phyloP scores from a whole-genome alignment of 2,888 invertebrate species.

The Coelinius sp. region DNA sequence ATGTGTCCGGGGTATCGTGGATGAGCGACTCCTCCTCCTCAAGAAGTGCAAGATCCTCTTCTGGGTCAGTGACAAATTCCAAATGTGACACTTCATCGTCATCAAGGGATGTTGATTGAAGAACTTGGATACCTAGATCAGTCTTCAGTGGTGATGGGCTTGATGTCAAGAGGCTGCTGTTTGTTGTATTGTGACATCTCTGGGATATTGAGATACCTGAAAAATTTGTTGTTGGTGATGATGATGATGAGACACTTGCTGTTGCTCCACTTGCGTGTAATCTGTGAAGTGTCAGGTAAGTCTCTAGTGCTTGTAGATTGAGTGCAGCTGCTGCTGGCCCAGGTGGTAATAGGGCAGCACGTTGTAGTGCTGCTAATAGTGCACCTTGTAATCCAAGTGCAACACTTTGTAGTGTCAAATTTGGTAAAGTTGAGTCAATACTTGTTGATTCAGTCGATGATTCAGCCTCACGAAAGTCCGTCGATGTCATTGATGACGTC shows the following conservation, averaged over 20 bases:
- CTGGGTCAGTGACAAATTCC: constrained; percentile 69
- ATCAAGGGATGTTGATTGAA: constrained; percentile 49
- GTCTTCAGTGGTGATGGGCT: constrained; percentile 48
- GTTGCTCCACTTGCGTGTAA: constrained; percentile 80
- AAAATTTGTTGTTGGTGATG: constrained; percentile 61
- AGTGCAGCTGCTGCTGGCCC: constrained; percentile 89
- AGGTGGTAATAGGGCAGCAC: constrained; percentile 85
- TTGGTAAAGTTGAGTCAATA: constrained; percentile 56
- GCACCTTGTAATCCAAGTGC: constrained; percentile 87
- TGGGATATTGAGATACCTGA: constrained; percentile 14
- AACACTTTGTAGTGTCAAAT: constrained; percentile 76
- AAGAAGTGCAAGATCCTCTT: constrained; percentile 81
- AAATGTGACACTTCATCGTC: constrained; percentile 57
- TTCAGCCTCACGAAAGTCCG: constrained; percentile 55
- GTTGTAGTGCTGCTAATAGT: constrained; percentile 87
- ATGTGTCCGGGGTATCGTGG: constrained; percentile 74
- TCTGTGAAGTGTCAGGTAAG: constrained; percentile 86
- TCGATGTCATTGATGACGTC: constrained; percentile 43
- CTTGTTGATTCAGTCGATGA: constrained; percentile 43
- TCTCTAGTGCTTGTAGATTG: constrained; percentile 88
- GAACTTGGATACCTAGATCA: constrained; percentile 43
- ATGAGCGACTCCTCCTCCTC: constrained; percentile 80
- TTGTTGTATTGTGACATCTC: constrained; percentile 15
- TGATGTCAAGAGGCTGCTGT: neutral
- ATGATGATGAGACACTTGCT: constrained; percentile 61